Base-by-base conservation (phyloP, 2,888 invertebrate genomes). In the Hemithea aestivaria region DNA sequence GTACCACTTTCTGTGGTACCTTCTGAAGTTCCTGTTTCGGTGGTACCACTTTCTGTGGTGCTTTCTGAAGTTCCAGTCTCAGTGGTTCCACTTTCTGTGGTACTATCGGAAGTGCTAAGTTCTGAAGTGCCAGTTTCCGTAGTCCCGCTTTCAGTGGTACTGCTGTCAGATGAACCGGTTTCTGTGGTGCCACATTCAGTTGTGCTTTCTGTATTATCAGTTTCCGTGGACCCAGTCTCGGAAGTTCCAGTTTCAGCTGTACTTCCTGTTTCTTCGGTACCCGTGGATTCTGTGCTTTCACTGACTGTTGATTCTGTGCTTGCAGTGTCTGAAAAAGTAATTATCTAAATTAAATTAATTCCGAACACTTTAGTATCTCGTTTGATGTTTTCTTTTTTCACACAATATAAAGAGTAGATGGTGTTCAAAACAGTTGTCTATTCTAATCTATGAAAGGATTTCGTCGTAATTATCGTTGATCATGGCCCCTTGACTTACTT, bases 61-160 rank as follows among this genome's bases (percentile, higher is more conserved):
- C 35, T 27, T 29, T 48, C 40, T 12, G 46, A 38, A 4, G 53
- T 31, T 6, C 25, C 40, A 36, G 48, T 36, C 11, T 38, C 47
- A 6, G 47, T 30, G 10, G 40, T 40, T n/a, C 32, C 16, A 1
- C 6, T 16, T 32, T 16, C 12, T 7, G 34, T 34, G 6, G 27
- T 34, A 27, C 8, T 7, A 4, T 24, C 29, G 11, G 4, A 5
- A 8, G 22, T 3, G 33, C 27, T 1, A 31, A 39, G 8, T 29
- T 48, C 40, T 12, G 46, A 38, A 4, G 53, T 31, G 5, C 25
- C 40, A 36, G 48, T 36, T 16, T 38, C 47, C 5, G 47, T 30
- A 16, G 40, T 40, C 7, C 32, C 16, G 1, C 6, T 16, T 32
- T 16, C 12, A 10, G 34, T 34, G 6, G 27, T 34, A 27, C 8